Evolutionary conservation across 2,888 invertebrate genomes (phyloP).

Genomic region (Drosophila kambysellisi): DNA sequence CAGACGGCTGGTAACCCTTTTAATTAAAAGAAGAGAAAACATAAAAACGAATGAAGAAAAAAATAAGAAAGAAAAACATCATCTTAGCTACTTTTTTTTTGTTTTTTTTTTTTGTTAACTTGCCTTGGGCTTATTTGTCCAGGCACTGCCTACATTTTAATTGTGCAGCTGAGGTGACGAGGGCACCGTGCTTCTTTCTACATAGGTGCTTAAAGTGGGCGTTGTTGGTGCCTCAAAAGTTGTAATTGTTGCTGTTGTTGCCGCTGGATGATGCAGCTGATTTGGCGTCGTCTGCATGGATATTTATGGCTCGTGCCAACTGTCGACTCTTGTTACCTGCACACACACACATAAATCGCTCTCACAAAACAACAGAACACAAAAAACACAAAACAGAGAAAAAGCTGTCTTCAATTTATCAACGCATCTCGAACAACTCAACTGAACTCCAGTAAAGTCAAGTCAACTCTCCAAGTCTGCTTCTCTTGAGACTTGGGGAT

Average conservation of each 20-base stretch:
- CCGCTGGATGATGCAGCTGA: conserved; percentile 71
- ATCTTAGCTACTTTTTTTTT: conserved; percentile 14
- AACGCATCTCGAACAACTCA: conserved; percentile 68
- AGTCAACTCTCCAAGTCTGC: conserved; percentile 11
- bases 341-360: conserved; percentile 53
- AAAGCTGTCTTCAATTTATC: conserved; percentile 66
- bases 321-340: conserved; percentile 68
- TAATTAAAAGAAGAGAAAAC: conserved; percentile 71
- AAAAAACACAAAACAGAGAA: conserved; percentile 4
- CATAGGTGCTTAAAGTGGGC: conserved; percentile 76
- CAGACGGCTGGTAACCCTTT: conserved; percentile 67
- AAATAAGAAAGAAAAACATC: conserved; percentile 19
- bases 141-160: conserved; percentile 64
- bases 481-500: conserved; percentile 37
- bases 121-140: conserved; percentile 60
- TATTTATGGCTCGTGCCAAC: conserved; percentile 79
- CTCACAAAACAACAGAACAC: conserved; percentile 25
- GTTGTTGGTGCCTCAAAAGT: conserved; percentile 53
- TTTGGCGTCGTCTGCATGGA: conserved; percentile 55
- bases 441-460: conserved; percentile 31
- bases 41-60: conserved; percentile 36
- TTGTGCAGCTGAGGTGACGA: conserved; percentile 46
- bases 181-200: conserved; percentile 26
- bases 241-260: conserved; percentile 62
- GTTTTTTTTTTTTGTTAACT: conserved; percentile 31